Evolutionary conservation across 2,888 invertebrate species (phyloP).

Genomic region (Acleris sparsana): DNA sequence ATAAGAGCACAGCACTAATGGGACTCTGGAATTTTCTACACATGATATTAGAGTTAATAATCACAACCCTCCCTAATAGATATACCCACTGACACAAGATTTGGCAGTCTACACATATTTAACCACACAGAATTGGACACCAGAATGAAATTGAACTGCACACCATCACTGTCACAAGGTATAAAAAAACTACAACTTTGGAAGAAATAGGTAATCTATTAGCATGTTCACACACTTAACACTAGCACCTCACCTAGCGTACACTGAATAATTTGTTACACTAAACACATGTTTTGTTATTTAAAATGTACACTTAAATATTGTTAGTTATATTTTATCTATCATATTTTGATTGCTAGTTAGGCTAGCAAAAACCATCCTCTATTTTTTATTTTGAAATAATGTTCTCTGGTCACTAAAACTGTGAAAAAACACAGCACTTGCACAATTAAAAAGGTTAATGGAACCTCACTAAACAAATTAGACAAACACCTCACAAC

Average conservation of each 20-base stretch:
- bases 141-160: constrained; percentile 49
- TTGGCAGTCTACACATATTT: constrained; percentile 21
- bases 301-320: constrained; percentile 63
- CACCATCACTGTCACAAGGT: constrained; percentile 72
- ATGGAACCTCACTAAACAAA: constrained; percentile 59
- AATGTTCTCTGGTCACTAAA: constrained; percentile 68
- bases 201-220: constrained; percentile 74
- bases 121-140: constrained; percentile 28
- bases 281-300: constrained; percentile 53
- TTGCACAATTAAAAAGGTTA: constrained; percentile 56
- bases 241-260: constrained; percentile 79
- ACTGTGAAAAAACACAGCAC: constrained; percentile 70
- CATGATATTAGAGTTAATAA: constrained; percentile 8
- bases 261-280: constrained; percentile 71
- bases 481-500: constrained; percentile 70
- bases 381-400: constrained; percentile 51
- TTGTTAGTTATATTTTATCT: constrained; percentile 42
- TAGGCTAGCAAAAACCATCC: constrained; percentile 64
- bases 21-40: constrained; percentile 13
- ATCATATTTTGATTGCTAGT: constrained; percentile 37
- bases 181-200: constrained; percentile 77
- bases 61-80: constrained; percentile 9
- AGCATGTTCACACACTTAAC: constrained; percentile 74
- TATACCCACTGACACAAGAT: constrained; percentile 13
- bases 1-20: constrained; percentile 22